A percentile compares a stretch with the other conserved stretches of the same genome.
Evolutionary conservation across 2,888 invertebrate genomes (phyloP).

Genomic region (Hydrotaea diabolus): DNA sequence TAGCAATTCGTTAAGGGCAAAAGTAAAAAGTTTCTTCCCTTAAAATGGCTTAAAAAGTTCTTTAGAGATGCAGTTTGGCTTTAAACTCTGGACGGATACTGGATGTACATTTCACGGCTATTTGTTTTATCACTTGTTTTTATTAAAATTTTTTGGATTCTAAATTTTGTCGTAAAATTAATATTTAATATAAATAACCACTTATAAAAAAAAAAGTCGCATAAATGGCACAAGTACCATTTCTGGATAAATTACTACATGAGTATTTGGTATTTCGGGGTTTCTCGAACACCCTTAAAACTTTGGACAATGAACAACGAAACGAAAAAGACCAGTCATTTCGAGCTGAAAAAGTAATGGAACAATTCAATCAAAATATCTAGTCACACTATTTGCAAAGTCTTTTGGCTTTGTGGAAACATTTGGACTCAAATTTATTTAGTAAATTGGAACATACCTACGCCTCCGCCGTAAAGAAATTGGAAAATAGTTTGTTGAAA

Average conservation of each 20-base stretch:
- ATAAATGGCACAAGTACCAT: slow-evolving; percentile 84
- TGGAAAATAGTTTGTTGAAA: slow-evolving; percentile 93
- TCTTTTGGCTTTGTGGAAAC: slow-evolving; percentile 93
- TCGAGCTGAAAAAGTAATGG: slow-evolving; percentile 93
- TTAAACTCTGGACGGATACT: too few species aligned
- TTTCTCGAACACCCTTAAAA: slow-evolving; percentile 90
- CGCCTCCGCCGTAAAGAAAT: slow-evolving; percentile 88
- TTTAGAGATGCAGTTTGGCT: too few species aligned
- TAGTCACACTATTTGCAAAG: slow-evolving; percentile 89
- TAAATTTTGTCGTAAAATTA: too few species aligned
- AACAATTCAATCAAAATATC: slow-evolving; percentile 89
- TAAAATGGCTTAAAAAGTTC: too few species aligned
- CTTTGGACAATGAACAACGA: slow-evolving; percentile 93
- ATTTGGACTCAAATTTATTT: slow-evolving; percentile 93
- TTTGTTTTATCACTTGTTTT: too few species aligned
- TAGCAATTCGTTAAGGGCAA: too few species aligned
- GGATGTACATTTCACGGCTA: too few species aligned
- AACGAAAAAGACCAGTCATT: slow-evolving; percentile 96
- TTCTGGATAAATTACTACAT: slow-evolving; percentile 92
- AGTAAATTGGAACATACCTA: slow-evolving; percentile 93
- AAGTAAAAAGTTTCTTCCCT: too few species aligned
- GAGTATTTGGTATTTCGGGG: slow-evolving; percentile 95
- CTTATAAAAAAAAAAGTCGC: too few species aligned
- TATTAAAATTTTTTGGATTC: too few species aligned
- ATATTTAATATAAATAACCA: too few species aligned